Percentiles rank a stretch among this genome's conserved stretches.
phyloP scores from a whole-genome alignment of 64 coral and sea anemone species.

The Acropora yongei region DNA sequence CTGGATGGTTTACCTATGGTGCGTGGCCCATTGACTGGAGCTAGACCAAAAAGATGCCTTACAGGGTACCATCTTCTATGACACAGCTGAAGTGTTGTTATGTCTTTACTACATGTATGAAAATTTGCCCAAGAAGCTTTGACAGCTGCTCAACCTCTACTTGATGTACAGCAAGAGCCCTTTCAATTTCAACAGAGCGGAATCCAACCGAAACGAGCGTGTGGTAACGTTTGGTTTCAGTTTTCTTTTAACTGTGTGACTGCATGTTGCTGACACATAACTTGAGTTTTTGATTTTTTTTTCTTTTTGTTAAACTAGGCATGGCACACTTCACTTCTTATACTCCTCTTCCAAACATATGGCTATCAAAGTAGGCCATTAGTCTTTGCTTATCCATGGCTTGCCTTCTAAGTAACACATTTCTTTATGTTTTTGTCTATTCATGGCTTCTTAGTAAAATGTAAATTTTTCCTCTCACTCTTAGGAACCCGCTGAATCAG shows the following conservation, averaged over 20 bases:
- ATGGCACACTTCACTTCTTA: background rate
- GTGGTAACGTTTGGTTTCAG: background rate
- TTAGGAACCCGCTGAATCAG: too few relatives aligned
- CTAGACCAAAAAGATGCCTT: constrained; percentile 79
- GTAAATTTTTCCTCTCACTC: too few relatives aligned
- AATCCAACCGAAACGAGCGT: constrained; percentile 32
- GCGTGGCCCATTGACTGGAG: constrained; percentile 78
- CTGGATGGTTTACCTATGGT: constrained; percentile 84
- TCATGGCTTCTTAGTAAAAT: too few relatives aligned
- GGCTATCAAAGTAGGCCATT: background rate
- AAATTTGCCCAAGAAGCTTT: constrained; percentile 83
- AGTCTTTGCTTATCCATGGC: too few relatives aligned
- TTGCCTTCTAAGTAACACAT: too few relatives aligned
- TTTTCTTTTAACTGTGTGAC: background rate
- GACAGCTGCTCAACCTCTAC: constrained; percentile 73
- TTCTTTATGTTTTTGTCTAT: too few relatives aligned
- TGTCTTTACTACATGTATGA: constrained; percentile 75
- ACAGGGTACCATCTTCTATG: constrained; percentile 65
- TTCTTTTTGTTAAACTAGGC: background rate
- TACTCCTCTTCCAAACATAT: background rate
- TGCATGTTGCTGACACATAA: background rate
- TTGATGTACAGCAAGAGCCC: constrained; percentile 54
- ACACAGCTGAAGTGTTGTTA: constrained; percentile 73
- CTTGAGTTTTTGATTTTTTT: background rate
- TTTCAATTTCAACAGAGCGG: constrained; percentile 82